These are phyloP conservation scores for Rhimphoctona megacephalus DNA, from an alignment of 2,888 invertebrate species.

Conservation along the genomic window DNA sequence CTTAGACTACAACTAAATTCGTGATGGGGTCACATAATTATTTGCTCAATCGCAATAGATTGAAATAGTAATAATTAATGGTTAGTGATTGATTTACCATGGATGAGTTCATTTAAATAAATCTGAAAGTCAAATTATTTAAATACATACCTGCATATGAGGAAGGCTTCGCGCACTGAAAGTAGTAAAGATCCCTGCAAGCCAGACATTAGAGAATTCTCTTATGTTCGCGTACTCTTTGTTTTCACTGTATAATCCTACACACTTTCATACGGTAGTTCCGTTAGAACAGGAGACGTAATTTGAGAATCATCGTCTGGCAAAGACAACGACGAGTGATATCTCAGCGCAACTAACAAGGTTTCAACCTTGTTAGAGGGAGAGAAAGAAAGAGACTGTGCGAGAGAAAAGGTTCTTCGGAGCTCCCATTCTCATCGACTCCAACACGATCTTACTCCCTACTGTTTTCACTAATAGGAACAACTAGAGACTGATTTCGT, in stretches of 20 bases:
- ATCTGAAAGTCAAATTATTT: background rate
- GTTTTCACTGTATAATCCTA: slow-evolving; percentile 46
- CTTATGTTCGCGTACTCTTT: slow-evolving; percentile 22
- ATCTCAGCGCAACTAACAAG: slow-evolving; percentile 56
- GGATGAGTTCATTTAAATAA: background rate
- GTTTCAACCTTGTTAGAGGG: slow-evolving; percentile 22
- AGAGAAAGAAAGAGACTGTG: background rate
- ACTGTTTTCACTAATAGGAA: slow-evolving; percentile 56
- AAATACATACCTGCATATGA: background rate
- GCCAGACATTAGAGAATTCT: slow-evolving; percentile 23
- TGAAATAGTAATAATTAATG: background rate
- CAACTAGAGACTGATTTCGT: slow-evolving; percentile 73
- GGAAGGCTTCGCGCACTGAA: slow-evolving; percentile 1
- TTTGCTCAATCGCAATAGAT: background rate
- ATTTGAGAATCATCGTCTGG: slow-evolving; percentile 63
- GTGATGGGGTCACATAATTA: background rate
- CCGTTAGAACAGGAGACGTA: slow-evolving; percentile 37
- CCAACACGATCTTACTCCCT: slow-evolving; percentile 37
- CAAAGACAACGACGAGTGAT: slow-evolving; percentile 50
- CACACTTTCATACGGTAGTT: slow-evolving; percentile 7
- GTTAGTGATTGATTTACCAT: background rate
- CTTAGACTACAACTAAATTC: background rate
- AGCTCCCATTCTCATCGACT: slow-evolving; percentile 38
- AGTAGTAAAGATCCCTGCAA: slow-evolving; percentile 26
- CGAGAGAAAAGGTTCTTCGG: slow-evolving; percentile 23